A percentile compares a stretch with the other conserved stretches of the same genome.
Evolutionary conservation across 2,113 vertebrate species (phyloP).

Genomic region (Bambusicola thoracicus): DNA sequence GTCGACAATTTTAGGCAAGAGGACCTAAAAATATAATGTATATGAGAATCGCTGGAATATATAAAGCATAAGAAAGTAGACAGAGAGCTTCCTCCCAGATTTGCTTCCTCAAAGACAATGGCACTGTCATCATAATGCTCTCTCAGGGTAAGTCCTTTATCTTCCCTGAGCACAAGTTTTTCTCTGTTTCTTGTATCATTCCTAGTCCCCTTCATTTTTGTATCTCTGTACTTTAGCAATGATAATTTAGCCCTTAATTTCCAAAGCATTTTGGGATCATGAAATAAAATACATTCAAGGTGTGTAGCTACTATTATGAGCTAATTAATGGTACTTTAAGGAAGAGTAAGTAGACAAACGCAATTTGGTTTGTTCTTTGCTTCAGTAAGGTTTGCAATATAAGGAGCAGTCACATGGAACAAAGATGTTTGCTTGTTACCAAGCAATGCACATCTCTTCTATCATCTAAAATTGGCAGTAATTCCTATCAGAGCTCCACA

Average conservation of each 20-base stretch:
- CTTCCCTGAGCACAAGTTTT: neutral
- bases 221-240: neutral
- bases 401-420: conserved; percentile 31
- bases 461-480: neutral
- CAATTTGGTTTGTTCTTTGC: neutral
- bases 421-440: conserved; percentile 24
- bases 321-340: conserved; percentile 2
- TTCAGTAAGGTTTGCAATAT: neutral
- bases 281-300: neutral
- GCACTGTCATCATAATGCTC: neutral
- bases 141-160: neutral
- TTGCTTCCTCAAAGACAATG: neutral
- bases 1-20: neutral
- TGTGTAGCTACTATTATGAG: neutral
- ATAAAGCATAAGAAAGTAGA: neutral
- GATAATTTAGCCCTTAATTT: neutral
- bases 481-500: conserved; percentile 35
- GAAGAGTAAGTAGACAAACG: neutral
- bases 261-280: neutral
- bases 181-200: neutral
- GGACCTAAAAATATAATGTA: neutral
- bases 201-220: neutral
- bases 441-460: conserved; percentile 32
- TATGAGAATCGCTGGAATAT: neutral
- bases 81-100: neutral